Percentiles rank a stretch among this genome's conserved stretches.
Conservation (phyloP, 2,888 invertebrate species). For the Eristalis arbustorum region DNA sequence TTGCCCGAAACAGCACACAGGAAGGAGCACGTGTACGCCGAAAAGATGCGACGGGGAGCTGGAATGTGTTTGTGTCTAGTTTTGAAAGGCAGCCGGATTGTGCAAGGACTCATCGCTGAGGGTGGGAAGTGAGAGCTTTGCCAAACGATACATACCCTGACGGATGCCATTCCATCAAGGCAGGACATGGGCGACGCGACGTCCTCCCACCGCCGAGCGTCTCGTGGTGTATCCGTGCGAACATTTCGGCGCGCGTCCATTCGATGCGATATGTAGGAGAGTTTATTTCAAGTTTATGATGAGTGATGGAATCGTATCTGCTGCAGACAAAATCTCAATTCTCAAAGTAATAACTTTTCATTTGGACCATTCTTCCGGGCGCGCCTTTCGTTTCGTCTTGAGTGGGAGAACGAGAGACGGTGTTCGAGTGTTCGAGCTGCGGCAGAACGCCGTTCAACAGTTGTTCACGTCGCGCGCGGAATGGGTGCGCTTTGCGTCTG, state of each 20-base stretch:
- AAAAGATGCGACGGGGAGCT: background rate
- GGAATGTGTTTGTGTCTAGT: background rate
- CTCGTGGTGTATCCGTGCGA: background rate
- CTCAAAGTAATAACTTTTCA: constrained; percentile 67
- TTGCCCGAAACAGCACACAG: background rate
- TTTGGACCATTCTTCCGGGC: constrained; percentile 11
- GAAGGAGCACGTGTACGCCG: constrained; percentile 21
- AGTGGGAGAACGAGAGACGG: background rate
- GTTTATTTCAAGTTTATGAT: constrained; percentile 69
- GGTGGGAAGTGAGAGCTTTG: constrained; percentile 12
- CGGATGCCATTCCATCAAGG: constrained; percentile 52
- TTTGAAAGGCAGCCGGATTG: background rate
- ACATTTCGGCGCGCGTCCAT: background rate
- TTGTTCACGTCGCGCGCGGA: constrained; percentile 34
- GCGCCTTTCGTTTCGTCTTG: constrained; percentile 10
- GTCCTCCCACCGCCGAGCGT: background rate
- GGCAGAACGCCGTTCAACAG: constrained; percentile 40
- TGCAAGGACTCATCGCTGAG: background rate
- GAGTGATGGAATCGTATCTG: constrained; percentile 56
- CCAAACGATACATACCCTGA: constrained; percentile 53
- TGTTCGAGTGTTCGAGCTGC: background rate
- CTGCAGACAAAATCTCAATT: constrained; percentile 56
- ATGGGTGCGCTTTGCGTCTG: background rate
- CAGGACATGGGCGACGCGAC: background rate
- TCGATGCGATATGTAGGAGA: constrained; percentile 24